A percentile compares a stretch with the other conserved stretches of the same genome.
Evolutionary conservation across 2,113 vertebrate species (phyloP).

Genomic region (Siniperca chuatsi): DNA sequence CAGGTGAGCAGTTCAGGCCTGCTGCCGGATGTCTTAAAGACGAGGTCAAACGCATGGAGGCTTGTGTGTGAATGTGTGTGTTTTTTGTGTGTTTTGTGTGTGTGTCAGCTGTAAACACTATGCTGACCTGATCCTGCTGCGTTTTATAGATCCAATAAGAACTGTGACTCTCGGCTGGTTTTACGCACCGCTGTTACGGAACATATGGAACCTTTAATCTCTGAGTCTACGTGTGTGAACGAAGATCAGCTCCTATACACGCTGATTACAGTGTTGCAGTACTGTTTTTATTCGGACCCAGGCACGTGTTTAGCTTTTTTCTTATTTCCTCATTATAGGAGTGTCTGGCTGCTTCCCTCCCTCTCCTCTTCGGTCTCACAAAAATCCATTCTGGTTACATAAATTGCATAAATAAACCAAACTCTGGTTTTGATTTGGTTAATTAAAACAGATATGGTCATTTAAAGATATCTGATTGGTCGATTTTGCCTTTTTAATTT

Average conservation of each 20-base stretch:
- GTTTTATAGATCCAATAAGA: conserved; percentile 29
- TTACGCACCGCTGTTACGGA: conserved; percentile 20
- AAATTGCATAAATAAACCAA: not conserved
- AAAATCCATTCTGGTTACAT: not conserved
- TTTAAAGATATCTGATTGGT: not conserved
- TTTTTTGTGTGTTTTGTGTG: conserved; percentile 1
- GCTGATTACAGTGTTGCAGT: not conserved
- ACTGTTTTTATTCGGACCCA: conserved; percentile 16
- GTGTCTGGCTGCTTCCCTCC: not conserved
- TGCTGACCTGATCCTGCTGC: conserved; percentile 19
- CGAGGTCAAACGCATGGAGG: not conserved
- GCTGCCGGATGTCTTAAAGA: not conserved
- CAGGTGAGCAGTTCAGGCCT: not conserved
- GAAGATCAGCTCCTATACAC: not conserved
- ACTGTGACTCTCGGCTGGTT: conserved; percentile 15
- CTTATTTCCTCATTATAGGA: conserved; percentile 3
- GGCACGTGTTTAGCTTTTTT: conserved; percentile 5
- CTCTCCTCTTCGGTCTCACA: not conserved
- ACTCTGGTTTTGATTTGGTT: not conserved
- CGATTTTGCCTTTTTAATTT: not conserved
- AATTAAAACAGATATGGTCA: not conserved
- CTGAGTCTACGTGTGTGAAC: not conserved
- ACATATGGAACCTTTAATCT: not conserved
- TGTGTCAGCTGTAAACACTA: conserved; percentile 20
- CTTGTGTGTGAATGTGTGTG: not conserved